These are phyloP conservation scores for Dendrocopos noguchii DNA, from an alignment of 2,113 vertebrate species.

Conservation along the genomic window DNA sequence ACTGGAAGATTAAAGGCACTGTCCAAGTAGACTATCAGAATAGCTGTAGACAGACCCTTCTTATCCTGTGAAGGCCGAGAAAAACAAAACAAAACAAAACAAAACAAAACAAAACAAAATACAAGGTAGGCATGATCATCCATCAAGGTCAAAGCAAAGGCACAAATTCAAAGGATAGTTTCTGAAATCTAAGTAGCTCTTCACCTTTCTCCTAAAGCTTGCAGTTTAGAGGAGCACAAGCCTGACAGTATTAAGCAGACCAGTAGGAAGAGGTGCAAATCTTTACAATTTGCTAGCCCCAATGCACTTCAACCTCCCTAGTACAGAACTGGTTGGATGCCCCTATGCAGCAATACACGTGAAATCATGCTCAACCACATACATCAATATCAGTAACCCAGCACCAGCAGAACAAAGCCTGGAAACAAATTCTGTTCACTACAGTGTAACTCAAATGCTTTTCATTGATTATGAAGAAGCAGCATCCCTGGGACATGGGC, in stretches of 20 bases:
- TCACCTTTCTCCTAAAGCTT: background rate
- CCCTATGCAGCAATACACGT: background rate
- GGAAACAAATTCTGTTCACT: background rate
- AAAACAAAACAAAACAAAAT: background rate
- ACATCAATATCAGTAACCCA: background rate
- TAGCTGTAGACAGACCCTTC: constrained; percentile 83
- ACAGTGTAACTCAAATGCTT: background rate
- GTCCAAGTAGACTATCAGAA: constrained; percentile 93
- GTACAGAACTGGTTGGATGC: background rate
- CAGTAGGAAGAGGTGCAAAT: background rate
- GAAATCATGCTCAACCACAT: background rate
- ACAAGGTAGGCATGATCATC: background rate
- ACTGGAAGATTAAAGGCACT: constrained; percentile 90
- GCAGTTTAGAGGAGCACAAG: background rate
- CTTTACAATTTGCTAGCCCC: background rate
- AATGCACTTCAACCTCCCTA: background rate
- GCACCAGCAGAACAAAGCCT: background rate
- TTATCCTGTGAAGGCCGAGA: constrained; percentile 72
- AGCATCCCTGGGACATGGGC: background rate
- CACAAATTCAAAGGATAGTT: background rate
- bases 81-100: background rate
- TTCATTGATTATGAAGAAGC: background rate
- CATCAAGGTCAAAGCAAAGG: background rate
- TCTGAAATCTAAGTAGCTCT: background rate
- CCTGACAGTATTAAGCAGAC: background rate